Conservation (phyloP, 1,140 invertebrate species). For the Rhyacophila brunnea region DNA sequence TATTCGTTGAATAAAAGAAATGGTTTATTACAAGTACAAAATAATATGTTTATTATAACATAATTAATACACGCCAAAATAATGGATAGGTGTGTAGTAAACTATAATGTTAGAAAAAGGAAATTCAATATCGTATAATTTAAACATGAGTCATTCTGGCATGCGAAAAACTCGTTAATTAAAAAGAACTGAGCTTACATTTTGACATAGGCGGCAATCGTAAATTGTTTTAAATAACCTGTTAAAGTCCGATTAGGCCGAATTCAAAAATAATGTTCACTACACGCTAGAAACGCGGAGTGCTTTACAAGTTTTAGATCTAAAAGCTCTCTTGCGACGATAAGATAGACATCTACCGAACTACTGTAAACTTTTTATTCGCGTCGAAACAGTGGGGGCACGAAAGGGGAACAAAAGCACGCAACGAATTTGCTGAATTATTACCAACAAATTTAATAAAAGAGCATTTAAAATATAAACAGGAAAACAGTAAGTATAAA, state of each 20-base stretch:
- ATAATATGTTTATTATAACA: no score
- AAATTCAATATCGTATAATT: not conserved
- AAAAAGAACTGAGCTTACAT: not conserved
- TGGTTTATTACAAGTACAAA: no score
- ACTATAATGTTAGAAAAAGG: constrained; percentile 5
- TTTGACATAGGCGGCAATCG: not conserved
- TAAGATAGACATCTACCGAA: constrained; percentile 19
- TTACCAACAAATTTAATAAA: no score
- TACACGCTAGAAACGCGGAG: not conserved
- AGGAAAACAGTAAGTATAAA: no score
- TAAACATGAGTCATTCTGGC: no score
- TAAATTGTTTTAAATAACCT: constrained; percentile 10
- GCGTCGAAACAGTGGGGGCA: not conserved
- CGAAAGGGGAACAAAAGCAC: not conserved
- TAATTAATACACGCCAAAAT: no score
- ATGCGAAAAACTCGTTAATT: no score
- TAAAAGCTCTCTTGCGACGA: constrained; percentile 3
- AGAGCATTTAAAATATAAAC: no score
- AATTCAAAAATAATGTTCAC: not conserved
- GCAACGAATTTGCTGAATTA: not conserved
- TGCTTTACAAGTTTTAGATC: constrained; percentile 15
- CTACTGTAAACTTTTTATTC: constrained; percentile 17
- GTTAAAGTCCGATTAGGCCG: constrained; percentile 9
- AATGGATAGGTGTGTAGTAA: no score
- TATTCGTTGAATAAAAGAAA: no score